Base-by-base conservation (phyloP, 2,888 invertebrate genomes). In the Sinodicranocentrus sp. region DNA sequence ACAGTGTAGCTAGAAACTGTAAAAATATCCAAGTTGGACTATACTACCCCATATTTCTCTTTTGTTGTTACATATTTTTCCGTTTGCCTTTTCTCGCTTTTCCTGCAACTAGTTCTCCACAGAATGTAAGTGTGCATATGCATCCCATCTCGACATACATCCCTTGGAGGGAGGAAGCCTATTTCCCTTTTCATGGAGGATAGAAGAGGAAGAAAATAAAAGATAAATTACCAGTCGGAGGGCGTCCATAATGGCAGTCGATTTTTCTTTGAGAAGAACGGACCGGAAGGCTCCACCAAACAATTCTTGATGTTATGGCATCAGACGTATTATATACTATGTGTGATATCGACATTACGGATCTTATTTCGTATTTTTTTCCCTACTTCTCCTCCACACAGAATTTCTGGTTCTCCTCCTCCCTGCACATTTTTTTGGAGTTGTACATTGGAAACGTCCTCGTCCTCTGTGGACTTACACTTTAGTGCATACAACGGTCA, bases 141-240 rank as follows among this genome's bases (percentile, higher is more conserved):
- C n/a, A n/a, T n/a, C n/a, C n/a, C n/a, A n/a, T n/a, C n/a, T n/a
- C n/a, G n/a, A n/a, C n/a, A n/a, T n/a, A n/a, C n/a, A n/a, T n/a
- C n/a, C n/a, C n/a, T n/a, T n/a, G n/a, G n/a, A n/a, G n/a, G n/a
- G n/a, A n/a, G n/a, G n/a, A n/a, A n/a, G n/a, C n/a, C n/a, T n/a
- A n/a, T n/a, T n/a, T 15, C 48, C 10, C 10, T 57, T 25, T 57
- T 57, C 25, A 57, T 57, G 25, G 25, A 25, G 25, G 15, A 23
- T 57, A n/a, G 44, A 84, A 33, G 82, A 87, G 85, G 84, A 87
- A 87, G 86, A 87, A 87, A 88, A 88, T 88, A 88, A 88, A 88
- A 88, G 88, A 88, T 88, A 88, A 87, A 88, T 88, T 88, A 87
- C 87, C 84, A 87, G 88, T 88, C 87, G 84, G 84, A 85, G 87